These are phyloP conservation scores for Panthera leo DNA, from an alignment of 2,113 vertebrate species.

Conservation along the genomic window DNA sequence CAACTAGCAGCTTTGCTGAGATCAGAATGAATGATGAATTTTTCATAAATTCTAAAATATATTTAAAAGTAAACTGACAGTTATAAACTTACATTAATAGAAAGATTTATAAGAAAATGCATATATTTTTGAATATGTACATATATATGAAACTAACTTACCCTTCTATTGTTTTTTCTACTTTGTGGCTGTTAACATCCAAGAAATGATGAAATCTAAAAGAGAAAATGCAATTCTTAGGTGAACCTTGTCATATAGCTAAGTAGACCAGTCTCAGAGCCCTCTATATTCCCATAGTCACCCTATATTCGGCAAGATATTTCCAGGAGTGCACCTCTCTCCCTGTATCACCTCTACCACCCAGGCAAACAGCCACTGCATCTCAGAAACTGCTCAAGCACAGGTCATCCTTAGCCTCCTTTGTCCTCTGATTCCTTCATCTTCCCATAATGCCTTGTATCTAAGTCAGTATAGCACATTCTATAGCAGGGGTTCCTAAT, in stretches of 20 bases:
- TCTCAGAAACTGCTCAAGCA: neutral
- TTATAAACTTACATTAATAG: constrained; percentile 26
- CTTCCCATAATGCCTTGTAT: neutral
- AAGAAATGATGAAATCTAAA: constrained; percentile 95
- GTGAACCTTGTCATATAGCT: neutral
- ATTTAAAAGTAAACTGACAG: constrained; percentile 33
- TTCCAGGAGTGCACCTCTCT: neutral
- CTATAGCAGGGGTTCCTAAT: neutral
- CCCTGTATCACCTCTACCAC: neutral
- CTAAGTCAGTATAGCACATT: neutral
- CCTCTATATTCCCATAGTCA: neutral
- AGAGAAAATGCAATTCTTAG: constrained; percentile 43
- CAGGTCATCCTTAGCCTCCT: neutral
- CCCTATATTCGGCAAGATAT: neutral
- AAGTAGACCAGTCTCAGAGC: neutral
- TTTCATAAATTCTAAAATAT: constrained; percentile 93
- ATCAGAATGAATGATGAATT: constrained; percentile 96
- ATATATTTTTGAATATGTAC: neutral
- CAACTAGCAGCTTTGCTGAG: constrained; percentile 95
- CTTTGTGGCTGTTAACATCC: constrained; percentile 94
- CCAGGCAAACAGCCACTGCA: neutral
- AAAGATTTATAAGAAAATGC: constrained; percentile 3
- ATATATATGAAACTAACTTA: constrained; percentile 79
- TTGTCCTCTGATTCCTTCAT: neutral
- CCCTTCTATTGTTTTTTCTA: constrained; percentile 93